Conservation (phyloP, 2,797 vertebrate genomes). For the Carduelis carduelis region DNA sequence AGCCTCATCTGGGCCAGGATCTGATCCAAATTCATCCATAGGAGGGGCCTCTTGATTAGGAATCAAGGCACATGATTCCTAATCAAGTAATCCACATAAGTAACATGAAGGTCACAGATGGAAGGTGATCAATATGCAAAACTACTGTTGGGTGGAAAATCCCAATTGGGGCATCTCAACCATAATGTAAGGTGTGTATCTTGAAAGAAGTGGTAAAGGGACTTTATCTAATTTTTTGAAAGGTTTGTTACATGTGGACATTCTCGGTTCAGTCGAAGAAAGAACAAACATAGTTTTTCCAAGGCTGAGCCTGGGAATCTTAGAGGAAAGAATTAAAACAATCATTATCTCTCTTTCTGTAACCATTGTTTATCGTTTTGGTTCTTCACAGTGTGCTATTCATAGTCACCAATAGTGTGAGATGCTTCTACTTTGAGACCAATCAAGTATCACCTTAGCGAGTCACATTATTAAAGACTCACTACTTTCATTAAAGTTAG, state of each 20-base stretch:
- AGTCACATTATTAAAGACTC: background rate
- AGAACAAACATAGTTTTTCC: background rate
- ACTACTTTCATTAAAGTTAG: background rate
- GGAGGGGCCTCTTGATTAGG: background rate
- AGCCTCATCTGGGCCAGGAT: background rate
- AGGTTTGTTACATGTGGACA: background rate
- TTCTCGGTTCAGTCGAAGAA: background rate
- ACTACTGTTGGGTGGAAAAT: background rate
- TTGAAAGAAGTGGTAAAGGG: background rate
- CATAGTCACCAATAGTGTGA: background rate
- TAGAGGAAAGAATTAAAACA: background rate
- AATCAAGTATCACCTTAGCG: background rate
- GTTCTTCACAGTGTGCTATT: background rate
- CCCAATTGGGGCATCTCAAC: background rate
- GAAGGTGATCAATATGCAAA: slow-evolving; percentile 45
- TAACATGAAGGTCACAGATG: background rate
- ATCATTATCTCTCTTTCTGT: background rate
- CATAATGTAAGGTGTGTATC: background rate
- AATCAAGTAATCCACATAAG: background rate
- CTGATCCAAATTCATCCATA: background rate
- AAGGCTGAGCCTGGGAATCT: background rate
- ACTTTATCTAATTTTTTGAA: background rate
- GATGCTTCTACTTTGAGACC: background rate
- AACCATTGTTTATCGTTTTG: background rate
- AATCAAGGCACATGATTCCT: background rate